Conservation (phyloP, 2,888 invertebrate genomes). For the Calameuta idolon region DNA sequence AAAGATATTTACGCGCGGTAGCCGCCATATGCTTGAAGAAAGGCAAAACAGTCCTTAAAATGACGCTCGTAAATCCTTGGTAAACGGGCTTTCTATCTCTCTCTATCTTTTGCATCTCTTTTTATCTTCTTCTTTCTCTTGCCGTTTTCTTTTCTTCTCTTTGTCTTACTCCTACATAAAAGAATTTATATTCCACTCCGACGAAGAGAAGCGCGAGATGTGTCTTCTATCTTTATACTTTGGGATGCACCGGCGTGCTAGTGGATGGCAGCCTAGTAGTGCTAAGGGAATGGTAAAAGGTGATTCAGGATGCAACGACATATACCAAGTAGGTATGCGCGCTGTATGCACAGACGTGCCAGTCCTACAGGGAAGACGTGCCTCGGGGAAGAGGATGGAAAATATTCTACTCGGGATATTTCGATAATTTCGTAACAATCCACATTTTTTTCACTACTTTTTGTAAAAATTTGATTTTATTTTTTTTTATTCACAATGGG, state of each 20-base stretch:
- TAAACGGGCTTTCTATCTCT: conserved; percentile 33
- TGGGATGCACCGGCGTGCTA: not conserved
- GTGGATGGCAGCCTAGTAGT: not conserved
- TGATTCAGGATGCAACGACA: not conserved
- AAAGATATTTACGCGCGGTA: conserved; percentile 38
- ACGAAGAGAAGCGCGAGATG: conserved; percentile 3
- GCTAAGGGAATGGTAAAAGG: not conserved
- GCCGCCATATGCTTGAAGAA: conserved; percentile 43
- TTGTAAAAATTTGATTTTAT: not conserved
- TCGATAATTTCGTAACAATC: not conserved
- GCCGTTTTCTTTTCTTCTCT: not conserved
- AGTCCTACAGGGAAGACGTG: not conserved
- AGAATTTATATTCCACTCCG: conserved; percentile 37
- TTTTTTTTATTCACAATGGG: not conserved
- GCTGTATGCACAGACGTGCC: not conserved
- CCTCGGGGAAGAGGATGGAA: not conserved
- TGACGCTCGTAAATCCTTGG: conserved; percentile 47
- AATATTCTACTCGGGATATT: not conserved
- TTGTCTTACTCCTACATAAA: not conserved
- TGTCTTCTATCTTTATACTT: not conserved
- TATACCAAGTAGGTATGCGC: not conserved
- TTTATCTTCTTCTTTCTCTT: not conserved
- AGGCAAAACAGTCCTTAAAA: conserved; percentile 49
- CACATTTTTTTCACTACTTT: not conserved
- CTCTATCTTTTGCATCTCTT: not conserved